Evolutionary conservation across 2,797 vertebrate genomes (phyloP).

Genomic region (Borostomias antarcticus): DNA sequence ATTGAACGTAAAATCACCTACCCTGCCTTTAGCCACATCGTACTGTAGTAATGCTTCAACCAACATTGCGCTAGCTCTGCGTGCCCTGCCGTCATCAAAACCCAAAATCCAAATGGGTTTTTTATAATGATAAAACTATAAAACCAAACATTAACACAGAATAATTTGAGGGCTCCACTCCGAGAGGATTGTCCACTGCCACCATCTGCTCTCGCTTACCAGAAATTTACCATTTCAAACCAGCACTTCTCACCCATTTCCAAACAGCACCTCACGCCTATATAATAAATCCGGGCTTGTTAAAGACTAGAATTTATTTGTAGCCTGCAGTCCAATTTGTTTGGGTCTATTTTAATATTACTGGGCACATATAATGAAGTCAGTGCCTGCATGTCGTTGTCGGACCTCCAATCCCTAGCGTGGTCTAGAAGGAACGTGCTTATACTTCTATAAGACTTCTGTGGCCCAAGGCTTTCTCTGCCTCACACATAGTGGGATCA

Average conservation of each 20-base stretch:
- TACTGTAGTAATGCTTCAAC: conserved; percentile 25
- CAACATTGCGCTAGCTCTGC: conserved; percentile 17
- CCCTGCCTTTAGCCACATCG: conserved; percentile 19
- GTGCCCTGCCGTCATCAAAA: conserved; percentile 44
- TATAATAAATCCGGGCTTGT: conserved; percentile 49
- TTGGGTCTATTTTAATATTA: conserved; percentile 48
- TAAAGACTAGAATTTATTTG: conserved; percentile 52
- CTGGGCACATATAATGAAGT: conserved; percentile 41
- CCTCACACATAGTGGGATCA: conserved; percentile 50
- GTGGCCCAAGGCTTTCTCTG: conserved; percentile 35
- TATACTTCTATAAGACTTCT: too few relatives aligned
- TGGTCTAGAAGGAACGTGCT: conserved; percentile 20
- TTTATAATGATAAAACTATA: conserved; percentile 50
- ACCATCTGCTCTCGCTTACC: conserved; percentile 68
- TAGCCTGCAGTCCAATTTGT: conserved; percentile 58
- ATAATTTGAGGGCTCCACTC: conserved; percentile 43
- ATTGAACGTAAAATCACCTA: conserved; percentile 2
- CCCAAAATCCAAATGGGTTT: conserved; percentile 15
- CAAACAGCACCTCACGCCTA: conserved; percentile 20
- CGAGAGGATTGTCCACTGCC: conserved; percentile 25
- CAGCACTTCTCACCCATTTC: conserved; percentile 35
- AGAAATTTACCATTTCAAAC: conserved; percentile 49
- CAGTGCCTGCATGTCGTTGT: conserved; percentile 14
- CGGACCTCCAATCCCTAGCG: conserved; percentile 38
- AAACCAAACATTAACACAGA: conserved; percentile 55